Evolutionary conservation across 23 tunicate species (phyloP), one percentile per base, ranked within the genome.

Genomic region (Ascidia mentula): DNA sequence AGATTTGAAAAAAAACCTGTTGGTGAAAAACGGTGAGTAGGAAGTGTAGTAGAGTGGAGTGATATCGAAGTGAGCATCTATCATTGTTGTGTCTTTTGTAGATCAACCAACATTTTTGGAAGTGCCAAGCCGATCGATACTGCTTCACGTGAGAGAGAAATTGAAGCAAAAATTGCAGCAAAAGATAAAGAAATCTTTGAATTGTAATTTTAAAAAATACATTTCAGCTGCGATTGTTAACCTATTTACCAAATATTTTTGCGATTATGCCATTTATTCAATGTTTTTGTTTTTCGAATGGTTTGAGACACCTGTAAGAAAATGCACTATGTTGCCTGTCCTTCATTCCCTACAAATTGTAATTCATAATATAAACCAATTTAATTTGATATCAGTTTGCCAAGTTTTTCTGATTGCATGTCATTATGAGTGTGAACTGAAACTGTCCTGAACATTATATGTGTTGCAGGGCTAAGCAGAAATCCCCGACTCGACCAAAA

Each of bases 41-140:
- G n/a, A n/a, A n/a, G n/a, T n/a, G n/a, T n/a, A n/a, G n/a, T n/a
- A n/a, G n/a, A n/a, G n/a, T 42, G 24, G 28, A 53, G 13, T 53
- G 24, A 53, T 9, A 53, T 5, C 13, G 24, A 38, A 30, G 4
- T 34, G 53, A 38, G 38, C 22, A 34, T 75, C 36, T 20, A 36
- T 38, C 17, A 6, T 2, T n/a, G 37, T 40, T 42, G 53, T 42
- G 53, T 53, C 1, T 53, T 53, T 53, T 77, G 35, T 59, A 87
- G 91, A 60, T 87, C 91, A 18, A 82, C 99, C 7, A 86, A 96
- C 8, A 96, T 96, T 45, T 96, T 96, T 72, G 99, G 99, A 37
- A 40, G 80, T 15, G 99, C 99, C 6, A 96, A 96, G 77, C 99
- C 99, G 39, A 89, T 96, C 36, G 99, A 96, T 38, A 96, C 99